These are phyloP conservation scores for Melitaea cinxia DNA, from an alignment of 1,140 invertebrate species.

Conservation along the genomic window DNA sequence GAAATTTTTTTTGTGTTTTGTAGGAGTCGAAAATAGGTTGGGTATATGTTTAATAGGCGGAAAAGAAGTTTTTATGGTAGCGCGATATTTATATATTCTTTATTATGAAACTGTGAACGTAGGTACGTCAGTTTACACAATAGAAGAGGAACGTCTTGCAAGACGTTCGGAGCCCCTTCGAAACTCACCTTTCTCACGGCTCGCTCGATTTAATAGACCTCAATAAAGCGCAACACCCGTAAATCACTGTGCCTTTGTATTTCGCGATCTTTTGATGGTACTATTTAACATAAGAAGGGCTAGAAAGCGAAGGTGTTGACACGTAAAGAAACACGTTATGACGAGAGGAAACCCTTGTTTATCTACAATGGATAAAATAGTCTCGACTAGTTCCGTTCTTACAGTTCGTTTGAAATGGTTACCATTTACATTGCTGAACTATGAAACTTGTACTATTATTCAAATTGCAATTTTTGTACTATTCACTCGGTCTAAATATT, in stretches of 20 bases:
- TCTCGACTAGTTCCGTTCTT: slow-evolving; percentile 40
- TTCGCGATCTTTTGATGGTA: slow-evolving; percentile 64
- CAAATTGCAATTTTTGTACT: slow-evolving; percentile 34
- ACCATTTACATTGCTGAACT: slow-evolving; percentile 32
- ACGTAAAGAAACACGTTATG: slow-evolving; percentile 70
- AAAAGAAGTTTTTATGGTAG: not conserved
- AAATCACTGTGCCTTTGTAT: slow-evolving; percentile 74
- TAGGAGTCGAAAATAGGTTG: no score
- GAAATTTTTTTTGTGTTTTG: not conserved
- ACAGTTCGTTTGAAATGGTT: slow-evolving; percentile 22
- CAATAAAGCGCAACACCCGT: slow-evolving; percentile 70
- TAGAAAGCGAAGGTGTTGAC: slow-evolving; percentile 79
- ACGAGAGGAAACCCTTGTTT: slow-evolving; percentile 46
- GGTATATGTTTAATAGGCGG: not conserved
- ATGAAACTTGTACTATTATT: slow-evolving; percentile 41
- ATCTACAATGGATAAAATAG: slow-evolving; percentile 38
- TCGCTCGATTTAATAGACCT: slow-evolving; percentile 70
- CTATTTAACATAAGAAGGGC: slow-evolving; percentile 75
- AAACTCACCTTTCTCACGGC: slow-evolving; percentile 70
- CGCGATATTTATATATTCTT: not conserved
- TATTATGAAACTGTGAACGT: not conserved
- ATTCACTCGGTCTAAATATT: slow-evolving; percentile 34
- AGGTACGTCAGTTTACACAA: slow-evolving; percentile 17
- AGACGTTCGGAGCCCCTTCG: slow-evolving; percentile 60
- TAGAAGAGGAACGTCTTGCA: slow-evolving; percentile 50